Percentiles rank a stretch among this genome's conserved stretches.
These are phyloP conservation scores for Prionchulus punctatus DNA, from an alignment of 2,888 invertebrate species.

Conservation along the genomic window DNA sequence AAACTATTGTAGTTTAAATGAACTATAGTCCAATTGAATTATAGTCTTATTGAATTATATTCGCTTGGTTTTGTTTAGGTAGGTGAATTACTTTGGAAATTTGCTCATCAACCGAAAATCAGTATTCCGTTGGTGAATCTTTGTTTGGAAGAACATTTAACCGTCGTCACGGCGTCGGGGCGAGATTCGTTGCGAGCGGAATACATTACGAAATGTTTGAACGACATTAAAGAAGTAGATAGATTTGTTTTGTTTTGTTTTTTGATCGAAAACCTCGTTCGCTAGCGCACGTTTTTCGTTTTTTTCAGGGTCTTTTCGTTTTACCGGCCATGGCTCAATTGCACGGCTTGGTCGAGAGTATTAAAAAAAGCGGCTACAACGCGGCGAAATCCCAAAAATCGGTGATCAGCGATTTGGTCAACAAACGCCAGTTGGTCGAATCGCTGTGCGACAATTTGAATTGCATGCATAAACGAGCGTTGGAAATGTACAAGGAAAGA, in stretches of 20 bases:
- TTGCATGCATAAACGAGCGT: not conserved
- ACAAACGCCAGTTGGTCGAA: conserved; percentile 4
- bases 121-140: conserved; percentile 35
- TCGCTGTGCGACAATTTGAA: not conserved
- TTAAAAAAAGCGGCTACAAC: conserved; percentile 27
- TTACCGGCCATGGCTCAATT: conserved; percentile 36
- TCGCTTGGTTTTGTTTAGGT: no score
- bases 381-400: conserved; percentile 5
- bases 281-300: conserved; percentile 1
- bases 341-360: conserved; percentile 35
- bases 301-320: conserved; percentile 34
- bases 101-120: conserved; percentile 37
- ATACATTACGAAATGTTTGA: conserved; percentile 38
- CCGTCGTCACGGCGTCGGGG: conserved; percentile 36
- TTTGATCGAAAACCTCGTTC: not conserved
- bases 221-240: conserved; percentile 37
- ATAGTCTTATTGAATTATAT: no score
- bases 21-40: no score
- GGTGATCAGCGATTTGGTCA: conserved; percentile 1
- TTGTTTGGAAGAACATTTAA: conserved; percentile 37
- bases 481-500: not conserved
- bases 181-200: conserved; percentile 36
- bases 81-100: conserved; percentile 38
- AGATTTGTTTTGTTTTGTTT: not conserved
- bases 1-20: no score